phyloP scores from a whole-genome alignment of 1,140 invertebrate genomes.

The Adelges cooleyi region DNA sequence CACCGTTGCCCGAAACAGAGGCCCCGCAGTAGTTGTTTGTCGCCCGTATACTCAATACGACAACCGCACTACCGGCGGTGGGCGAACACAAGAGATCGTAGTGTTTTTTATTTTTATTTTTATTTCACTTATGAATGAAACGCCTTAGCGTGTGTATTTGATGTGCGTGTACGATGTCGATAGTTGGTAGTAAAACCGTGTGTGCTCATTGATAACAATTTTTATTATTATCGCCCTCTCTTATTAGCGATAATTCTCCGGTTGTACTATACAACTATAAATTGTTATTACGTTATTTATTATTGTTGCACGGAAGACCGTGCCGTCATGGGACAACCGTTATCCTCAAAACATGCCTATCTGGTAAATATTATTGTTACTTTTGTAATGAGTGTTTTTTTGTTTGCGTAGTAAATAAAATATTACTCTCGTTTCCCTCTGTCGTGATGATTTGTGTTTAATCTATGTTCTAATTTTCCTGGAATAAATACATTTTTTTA shows the following conservation, averaged over 20 bases:
- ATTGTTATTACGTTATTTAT: no score
- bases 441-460: no score
- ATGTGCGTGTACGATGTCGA: background rate
- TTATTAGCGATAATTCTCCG: background rate
- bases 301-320: no score
- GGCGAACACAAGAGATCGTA: background rate
- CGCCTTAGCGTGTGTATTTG: background rate
- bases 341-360: slow-evolving; percentile 17
- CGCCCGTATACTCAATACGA: background rate
- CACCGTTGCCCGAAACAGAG: background rate
- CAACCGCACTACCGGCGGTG: background rate
- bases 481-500: no score
- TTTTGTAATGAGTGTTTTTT: no score
- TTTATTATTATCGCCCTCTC: background rate
- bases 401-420: no score
- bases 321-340: slow-evolving; percentile 5
- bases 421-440: no score
- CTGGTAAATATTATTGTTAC: slow-evolving; percentile 16
- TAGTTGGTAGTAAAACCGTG: background rate
- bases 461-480: no score
- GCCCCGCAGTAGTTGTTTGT: slow-evolving; percentile 2
- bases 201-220: background rate
- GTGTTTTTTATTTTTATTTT: background rate
- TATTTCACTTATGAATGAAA: background rate
- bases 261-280: background rate